Percentiles rank a stretch among this genome's conserved stretches.
phyloP scores from a whole-genome alignment of 2,797 vertebrate species.

The Brotula barbata region DNA sequence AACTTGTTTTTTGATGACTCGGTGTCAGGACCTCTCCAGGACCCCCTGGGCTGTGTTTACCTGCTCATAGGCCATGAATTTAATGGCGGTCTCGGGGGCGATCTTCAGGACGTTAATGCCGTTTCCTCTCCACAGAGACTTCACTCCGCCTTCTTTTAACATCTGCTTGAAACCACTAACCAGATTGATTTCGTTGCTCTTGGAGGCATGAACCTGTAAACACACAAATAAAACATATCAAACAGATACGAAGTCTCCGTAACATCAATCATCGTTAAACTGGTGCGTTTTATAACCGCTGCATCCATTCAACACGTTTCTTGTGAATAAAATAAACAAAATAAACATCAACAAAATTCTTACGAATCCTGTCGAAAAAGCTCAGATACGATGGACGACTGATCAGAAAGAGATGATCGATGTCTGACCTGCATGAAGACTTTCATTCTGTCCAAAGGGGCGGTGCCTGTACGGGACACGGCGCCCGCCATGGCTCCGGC shows the following conservation, averaged over 20 bases:
- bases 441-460: constrained; percentile 91
- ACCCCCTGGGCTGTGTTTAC: constrained; percentile 61
- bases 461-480: constrained; percentile 90
- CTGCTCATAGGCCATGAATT: constrained; percentile 95
- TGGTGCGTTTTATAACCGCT: no score
- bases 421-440: constrained; percentile 92
- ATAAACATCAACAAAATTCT: no score
- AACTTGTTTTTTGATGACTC: no score
- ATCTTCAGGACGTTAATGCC: constrained; percentile 95
- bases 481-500: constrained; percentile 89
- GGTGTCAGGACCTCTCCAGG: no score
- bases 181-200: constrained; percentile 88
- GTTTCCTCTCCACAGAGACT: constrained; percentile 92
- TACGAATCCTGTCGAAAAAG: no score
- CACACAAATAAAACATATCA: neutral
- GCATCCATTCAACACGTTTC: no score
- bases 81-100: constrained; percentile 93
- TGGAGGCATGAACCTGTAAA: constrained; percentile 88
- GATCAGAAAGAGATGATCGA: no score
- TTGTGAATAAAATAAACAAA: no score
- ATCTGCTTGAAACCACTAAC: constrained; percentile 87
- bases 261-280: no score
- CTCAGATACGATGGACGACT: no score
- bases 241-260: no score
- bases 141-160: constrained; percentile 89